Percentiles rank a stretch among this genome's conserved stretches.
Evolutionary conservation across 2,888 invertebrate species (phyloP).

Genomic region (Cyclophora albipunctata): DNA sequence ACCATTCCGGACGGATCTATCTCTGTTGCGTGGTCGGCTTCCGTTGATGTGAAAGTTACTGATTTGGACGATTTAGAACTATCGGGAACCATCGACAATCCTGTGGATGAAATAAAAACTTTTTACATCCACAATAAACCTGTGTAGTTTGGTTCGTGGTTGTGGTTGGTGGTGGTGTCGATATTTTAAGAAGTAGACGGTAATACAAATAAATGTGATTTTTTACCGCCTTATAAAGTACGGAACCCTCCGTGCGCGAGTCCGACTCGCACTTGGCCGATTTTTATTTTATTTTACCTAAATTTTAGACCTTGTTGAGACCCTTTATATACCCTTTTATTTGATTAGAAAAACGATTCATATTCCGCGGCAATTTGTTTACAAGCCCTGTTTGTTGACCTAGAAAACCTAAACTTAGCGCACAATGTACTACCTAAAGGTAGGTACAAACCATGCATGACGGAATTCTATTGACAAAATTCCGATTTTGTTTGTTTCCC

Average conservation of each 20-base stretch:
- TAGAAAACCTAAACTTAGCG: slow-evolving; percentile 17
- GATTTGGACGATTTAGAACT: slow-evolving; percentile 57
- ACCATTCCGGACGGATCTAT: slow-evolving; percentile 34
- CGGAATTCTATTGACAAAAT: slow-evolving; percentile 15
- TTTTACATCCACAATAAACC: not conserved
- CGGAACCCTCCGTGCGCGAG: too few species aligned
- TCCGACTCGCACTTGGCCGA: too few species aligned
- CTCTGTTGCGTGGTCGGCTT: slow-evolving; percentile 18
- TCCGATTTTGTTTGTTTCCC: slow-evolving; percentile 16
- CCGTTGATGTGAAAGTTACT: slow-evolving; percentile 47
- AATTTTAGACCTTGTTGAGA: not conserved
- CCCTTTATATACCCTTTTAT: too few species aligned
- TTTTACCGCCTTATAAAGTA: too few species aligned
- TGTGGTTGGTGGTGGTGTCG: not conserved
- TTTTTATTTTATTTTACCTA: not conserved
- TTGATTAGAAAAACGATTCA: too few species aligned
- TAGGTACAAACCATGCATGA: not conserved
- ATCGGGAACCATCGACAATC: slow-evolving; percentile 21
- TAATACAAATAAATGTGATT: not conserved
- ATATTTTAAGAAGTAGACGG: not conserved
- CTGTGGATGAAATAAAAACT: slow-evolving; percentile 8
- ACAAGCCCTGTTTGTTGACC: slow-evolving; percentile 15
- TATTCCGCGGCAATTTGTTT: slow-evolving; percentile 4
- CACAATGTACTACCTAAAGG: slow-evolving; percentile 9
- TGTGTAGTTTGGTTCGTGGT: not conserved